Base-by-base conservation (phyloP, 2,113 vertebrate species). In the Odontophorus gujanensis region DNA sequence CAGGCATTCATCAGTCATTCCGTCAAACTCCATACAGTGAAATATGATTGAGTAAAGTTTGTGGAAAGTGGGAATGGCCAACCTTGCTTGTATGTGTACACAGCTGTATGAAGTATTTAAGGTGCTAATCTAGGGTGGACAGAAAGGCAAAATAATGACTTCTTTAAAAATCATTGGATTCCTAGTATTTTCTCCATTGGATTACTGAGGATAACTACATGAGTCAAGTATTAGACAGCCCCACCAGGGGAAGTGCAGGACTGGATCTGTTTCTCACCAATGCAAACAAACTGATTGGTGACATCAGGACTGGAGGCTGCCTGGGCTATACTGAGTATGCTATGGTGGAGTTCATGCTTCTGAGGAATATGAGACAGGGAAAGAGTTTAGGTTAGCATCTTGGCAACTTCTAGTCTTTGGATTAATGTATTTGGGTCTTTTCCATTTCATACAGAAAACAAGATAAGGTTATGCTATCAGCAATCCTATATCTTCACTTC, bases 11-110 rank as follows among this genome's bases (percentile, higher is more conserved):
- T 95, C 92, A 96, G 79, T 86, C 80, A 69, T 78, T 85, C 73
- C 66, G 72, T 76, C 86, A 94, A 86, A 77, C 66, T 85, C 9
- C 81, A 81, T 86, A 58, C 91, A 78, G 40, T 86, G 72, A 94
- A 58, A 61, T 67, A 50, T 47, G 71, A 86, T 81, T 91, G 89
- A 86, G 51, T 76, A 86, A 85, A 81, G 36, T 53, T 85, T 81
- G 45, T 53, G 45, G 74, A 87, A 95, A 91, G 83, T 81, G 48
- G 25, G 51, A 93, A 90, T 69, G 32, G 51, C 48, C 28, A 87
- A 58, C 71, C 79, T 94, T 91, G 28, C 59, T 69, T 87, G 40
- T 53, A 68, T 40, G 59, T 65, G 69, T 40, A 7, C 57, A 38
- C 14, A 73, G 10, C 26, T 28, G 53, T 38, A 55, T 1, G 3